Evolutionary conservation across 2,888 invertebrate genomes (phyloP).

Genomic region (Drosophila dives): DNA sequence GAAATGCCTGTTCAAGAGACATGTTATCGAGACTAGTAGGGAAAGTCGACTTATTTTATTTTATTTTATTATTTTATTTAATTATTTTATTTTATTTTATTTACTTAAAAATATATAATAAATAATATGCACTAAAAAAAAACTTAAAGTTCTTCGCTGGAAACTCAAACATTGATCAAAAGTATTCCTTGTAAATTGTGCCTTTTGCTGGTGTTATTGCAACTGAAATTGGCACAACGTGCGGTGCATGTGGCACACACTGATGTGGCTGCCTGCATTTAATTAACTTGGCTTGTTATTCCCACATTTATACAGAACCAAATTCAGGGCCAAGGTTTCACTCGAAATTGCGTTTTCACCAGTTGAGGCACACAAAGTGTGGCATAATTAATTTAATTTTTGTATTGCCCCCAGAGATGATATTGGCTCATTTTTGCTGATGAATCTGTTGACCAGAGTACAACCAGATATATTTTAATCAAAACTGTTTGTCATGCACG

Average conservation of each 20-base stretch:
- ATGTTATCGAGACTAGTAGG: conserved; percentile 28
- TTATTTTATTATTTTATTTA: too few species aligned
- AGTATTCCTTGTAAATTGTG: neutral
- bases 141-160: too few species aligned
- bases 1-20: conserved; percentile 19
- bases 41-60: conserved; percentile 33
- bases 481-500: conserved; percentile 51
- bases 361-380: conserved; percentile 28
- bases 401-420: neutral
- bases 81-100: too few species aligned
- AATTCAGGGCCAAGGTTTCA: conserved; percentile 10
- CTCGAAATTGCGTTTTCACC: conserved; percentile 13
- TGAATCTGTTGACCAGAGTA: conserved; percentile 18
- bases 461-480: conserved; percentile 50
- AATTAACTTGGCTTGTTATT: conserved; percentile 1
- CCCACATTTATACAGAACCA: conserved; percentile 8
- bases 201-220: neutral
- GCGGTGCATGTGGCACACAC: conserved; percentile 10
- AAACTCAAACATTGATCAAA: neutral
- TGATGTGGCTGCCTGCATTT: neutral
- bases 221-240: neutral
- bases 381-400: conserved; percentile 31
- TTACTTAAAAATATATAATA: too few species aligned
- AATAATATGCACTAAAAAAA: too few species aligned
- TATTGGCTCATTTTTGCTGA: conserved; percentile 3